phyloP scores from a whole-genome alignment of 1,140 invertebrate species.

The Mercenaria mercenaria region DNA sequence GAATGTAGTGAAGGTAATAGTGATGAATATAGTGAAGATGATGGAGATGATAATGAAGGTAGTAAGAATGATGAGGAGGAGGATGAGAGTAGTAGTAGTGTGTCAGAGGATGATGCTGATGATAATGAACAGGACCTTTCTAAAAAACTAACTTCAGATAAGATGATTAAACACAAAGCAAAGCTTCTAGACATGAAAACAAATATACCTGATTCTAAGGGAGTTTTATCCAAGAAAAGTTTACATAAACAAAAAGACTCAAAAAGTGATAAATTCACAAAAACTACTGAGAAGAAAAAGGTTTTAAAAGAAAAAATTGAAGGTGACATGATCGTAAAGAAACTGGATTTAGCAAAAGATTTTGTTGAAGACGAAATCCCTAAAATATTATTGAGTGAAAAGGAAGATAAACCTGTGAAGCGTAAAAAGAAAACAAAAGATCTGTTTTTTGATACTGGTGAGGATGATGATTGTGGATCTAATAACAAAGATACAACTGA shows the following conservation, averaged over 20 bases:
- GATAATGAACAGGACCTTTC: background rate
- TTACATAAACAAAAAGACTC: background rate
- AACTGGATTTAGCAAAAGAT: constrained; percentile 28
- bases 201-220: background rate
- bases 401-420: constrained; percentile 4
- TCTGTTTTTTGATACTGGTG: constrained; percentile 52
- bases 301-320: constrained; percentile 26
- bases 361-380: constrained; percentile 43
- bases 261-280: background rate
- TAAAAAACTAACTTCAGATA: background rate
- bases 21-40: background rate
- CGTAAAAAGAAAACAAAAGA: constrained; percentile 39
- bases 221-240: background rate
- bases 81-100: background rate
- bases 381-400: constrained; percentile 10
- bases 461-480: background rate
- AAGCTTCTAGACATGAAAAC: background rate
- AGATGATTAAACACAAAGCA: background rate
- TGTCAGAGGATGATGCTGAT: constrained; percentile 2
- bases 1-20: background rate
- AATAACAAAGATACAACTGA: background rate
- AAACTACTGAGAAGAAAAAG: background rate
- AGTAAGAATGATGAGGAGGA: background rate
- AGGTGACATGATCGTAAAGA: constrained; percentile 64
- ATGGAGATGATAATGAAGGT: background rate